A percentile compares a stretch with the other conserved stretches of the same genome.
Evolutionary conservation across 2,888 invertebrate genomes (phyloP).

Genomic region (Stenodema calcarata): DNA sequence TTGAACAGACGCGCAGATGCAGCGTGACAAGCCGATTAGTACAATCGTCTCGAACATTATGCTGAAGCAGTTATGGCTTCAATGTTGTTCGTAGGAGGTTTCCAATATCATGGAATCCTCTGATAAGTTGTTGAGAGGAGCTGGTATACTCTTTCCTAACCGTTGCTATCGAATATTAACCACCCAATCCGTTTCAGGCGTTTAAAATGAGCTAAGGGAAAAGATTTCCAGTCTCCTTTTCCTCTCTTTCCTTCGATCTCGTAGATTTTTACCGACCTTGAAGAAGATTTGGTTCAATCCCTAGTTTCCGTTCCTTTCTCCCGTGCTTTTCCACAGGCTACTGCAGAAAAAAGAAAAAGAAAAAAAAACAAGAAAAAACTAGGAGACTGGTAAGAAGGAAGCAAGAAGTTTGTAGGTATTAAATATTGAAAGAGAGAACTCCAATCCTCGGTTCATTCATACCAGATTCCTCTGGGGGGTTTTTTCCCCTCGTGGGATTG

Average conservation of each 20-base stretch:
- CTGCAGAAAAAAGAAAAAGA: too few species aligned
- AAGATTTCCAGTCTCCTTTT: neutral
- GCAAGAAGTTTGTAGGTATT: neutral
- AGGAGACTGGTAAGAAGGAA: neutral
- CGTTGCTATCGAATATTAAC: constrained; percentile 3
- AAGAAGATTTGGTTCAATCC: neutral
- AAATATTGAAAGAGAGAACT: constrained; percentile 12
- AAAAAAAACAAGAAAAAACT: neutral
- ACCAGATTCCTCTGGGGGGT: neutral
- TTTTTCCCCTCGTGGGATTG: neutral
- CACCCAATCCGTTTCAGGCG: neutral
- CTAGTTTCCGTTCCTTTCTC: neutral
- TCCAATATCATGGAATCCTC: too few species aligned
- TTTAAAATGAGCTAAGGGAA: neutral
- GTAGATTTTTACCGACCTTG: neutral
- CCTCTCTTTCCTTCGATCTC: neutral
- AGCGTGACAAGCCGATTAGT: too few species aligned
- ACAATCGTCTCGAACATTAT: too few species aligned
- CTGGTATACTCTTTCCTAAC: neutral
- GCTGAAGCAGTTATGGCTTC: too few species aligned
- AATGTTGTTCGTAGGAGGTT: too few species aligned
- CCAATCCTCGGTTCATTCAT: constrained; percentile 14
- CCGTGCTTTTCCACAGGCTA: neutral
- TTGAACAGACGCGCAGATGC: too few species aligned
- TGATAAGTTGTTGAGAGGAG: too few species aligned